phyloP scores from a whole-genome alignment of 23 tunicate genomes.

The Oikopleura vanhoeffeni region DNA sequence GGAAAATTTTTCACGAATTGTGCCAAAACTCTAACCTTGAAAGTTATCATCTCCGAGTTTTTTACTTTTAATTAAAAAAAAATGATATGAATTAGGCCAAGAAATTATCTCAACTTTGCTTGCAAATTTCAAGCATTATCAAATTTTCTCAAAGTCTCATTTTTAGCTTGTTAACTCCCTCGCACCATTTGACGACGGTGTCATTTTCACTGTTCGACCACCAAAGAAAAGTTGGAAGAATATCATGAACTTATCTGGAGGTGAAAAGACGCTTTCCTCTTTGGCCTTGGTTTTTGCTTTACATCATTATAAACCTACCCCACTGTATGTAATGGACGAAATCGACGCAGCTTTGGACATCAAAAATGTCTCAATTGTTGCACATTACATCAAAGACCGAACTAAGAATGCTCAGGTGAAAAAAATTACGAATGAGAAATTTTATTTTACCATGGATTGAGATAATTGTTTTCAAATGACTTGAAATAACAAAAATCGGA shows the following conservation, averaged over 20 bases:
- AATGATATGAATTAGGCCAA: no score
- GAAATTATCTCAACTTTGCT: no score
- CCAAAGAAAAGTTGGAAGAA: conserved; percentile 94
- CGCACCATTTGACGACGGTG: conserved; percentile 87
- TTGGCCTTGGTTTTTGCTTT: conserved; percentile 76
- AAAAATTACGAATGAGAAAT: no score
- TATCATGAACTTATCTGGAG: conserved; percentile 76
- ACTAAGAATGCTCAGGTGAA: neutral
- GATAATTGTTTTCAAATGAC: no score
- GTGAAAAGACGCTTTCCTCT: conserved; percentile 78
- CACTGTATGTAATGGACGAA: conserved; percentile 93
- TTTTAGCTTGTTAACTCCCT: conserved; percentile 54
- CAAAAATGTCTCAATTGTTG: conserved; percentile 81
- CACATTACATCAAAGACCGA: conserved; percentile 33
- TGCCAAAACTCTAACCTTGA: no score
- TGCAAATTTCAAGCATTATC: no score
- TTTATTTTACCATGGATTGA: no score
- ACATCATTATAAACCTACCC: conserved; percentile 88
- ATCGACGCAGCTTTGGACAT: conserved; percentile 90
- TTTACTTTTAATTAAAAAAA: no score
- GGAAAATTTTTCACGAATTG: no score
- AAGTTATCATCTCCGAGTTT: no score
- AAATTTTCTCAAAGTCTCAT: no score
- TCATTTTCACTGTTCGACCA: conserved; percentile 73
- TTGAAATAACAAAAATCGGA: no score